Percentiles rank a stretch among this genome's conserved stretches.
These are phyloP conservation scores for Netelia fuscicornis DNA, from an alignment of 2,888 invertebrate genomes.

Conservation along the genomic window DNA sequence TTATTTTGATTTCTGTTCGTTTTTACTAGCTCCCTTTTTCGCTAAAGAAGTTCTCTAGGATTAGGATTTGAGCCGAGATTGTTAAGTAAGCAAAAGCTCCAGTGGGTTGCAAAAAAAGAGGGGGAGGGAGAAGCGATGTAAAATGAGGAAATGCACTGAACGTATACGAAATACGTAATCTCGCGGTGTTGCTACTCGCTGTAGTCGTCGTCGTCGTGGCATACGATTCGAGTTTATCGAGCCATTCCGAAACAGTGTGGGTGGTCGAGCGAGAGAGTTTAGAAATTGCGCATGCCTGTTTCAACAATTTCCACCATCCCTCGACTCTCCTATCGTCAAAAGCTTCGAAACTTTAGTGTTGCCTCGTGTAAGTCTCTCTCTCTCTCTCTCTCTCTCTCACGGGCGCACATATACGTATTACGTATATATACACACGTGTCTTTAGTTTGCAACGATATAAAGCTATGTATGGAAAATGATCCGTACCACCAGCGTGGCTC, in stretches of 20 bases:
- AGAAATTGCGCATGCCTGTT: neutral
- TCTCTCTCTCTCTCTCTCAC: neutral
- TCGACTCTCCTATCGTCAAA: neutral
- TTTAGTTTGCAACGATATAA: neutral
- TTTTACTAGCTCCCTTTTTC: no score
- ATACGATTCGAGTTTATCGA: neutral
- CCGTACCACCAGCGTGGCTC: neutral
- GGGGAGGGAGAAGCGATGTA: no score
- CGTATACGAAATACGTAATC: no score
- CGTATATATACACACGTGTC: no score
- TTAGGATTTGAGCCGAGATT: no score
- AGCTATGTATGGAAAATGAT: neutral
- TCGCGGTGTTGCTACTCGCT: no score
- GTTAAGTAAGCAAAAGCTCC: no score
- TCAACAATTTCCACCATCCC: neutral
- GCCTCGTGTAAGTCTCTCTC: neutral
- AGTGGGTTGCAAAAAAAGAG: no score
- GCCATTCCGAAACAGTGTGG: neutral
- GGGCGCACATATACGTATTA: no score
- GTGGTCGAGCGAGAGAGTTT: neutral
- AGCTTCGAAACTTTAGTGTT: neutral
- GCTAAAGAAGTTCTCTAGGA: no score
- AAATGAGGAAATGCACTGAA: no score
- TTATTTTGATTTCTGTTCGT: no score
- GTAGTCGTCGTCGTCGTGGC: neutral